phyloP scores from a whole-genome alignment of 2,113 vertebrate genomes.

The Pristiophorus japonicus region DNA sequence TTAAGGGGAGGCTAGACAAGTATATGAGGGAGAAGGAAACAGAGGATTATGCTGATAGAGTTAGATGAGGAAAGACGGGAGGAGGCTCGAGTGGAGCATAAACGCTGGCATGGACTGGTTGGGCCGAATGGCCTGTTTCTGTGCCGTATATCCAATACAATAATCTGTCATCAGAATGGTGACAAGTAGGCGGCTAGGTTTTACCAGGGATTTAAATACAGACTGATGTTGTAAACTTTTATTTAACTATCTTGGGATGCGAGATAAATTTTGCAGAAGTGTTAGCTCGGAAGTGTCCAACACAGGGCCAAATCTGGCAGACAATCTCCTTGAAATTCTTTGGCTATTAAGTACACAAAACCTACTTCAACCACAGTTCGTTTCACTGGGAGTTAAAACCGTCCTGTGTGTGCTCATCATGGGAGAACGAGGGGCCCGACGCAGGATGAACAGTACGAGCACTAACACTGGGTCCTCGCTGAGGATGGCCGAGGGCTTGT shows the following conservation, averaged over 20 bases:
- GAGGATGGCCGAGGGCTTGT: not conserved
- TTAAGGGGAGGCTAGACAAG: too few relatives aligned
- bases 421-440: not conserved
- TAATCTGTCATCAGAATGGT: not conserved
- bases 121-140: too few relatives aligned
- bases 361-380: not conserved
- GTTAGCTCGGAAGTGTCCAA: not conserved
- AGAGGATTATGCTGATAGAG: too few relatives aligned
- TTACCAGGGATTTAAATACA: not conserved
- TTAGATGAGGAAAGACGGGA: too few relatives aligned
- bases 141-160: too few relatives aligned
- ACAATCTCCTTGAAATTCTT: not conserved
- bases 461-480: not conserved
- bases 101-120: too few relatives aligned
- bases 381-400: not conserved
- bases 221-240: not conserved
- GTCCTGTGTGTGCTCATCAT: not conserved
- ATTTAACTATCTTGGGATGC: not conserved
- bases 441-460: not conserved
- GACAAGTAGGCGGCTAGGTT: not conserved
- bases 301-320: not conserved
- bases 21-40: too few relatives aligned
- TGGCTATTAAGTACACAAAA: not conserved
- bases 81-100: too few relatives aligned
- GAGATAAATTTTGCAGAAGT: not conserved